A percentile compares a stretch with the other conserved stretches of the same genome.
These are phyloP conservation scores for Crossocerus cetratus DNA, from an alignment of 2,888 invertebrate genomes.

Conservation along the genomic window DNA sequence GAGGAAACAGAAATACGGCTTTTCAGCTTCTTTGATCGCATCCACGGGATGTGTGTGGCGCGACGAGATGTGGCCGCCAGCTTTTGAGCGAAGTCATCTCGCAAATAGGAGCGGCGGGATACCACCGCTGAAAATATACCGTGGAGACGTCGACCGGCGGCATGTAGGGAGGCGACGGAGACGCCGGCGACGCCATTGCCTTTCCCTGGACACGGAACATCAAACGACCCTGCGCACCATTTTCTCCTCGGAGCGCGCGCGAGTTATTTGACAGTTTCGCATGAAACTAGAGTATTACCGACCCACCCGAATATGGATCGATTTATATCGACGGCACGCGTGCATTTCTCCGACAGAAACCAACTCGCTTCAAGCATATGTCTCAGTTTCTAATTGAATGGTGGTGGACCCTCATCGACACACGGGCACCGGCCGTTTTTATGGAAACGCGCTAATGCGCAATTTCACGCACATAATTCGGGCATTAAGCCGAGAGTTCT, in stretches of 20 bases:
- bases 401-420: too few relatives aligned
- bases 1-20: slow-evolving; percentile 41
- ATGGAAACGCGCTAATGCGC: not conserved
- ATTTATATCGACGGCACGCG: too few relatives aligned
- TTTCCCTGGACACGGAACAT: slow-evolving; percentile 47
- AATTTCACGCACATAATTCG: slow-evolving; percentile 6
- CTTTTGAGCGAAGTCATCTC: slow-evolving; percentile 37
- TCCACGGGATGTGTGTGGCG: slow-evolving; percentile 42
- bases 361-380: too few relatives aligned
- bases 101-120: slow-evolving; percentile 44
- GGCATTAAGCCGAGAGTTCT: slow-evolving; percentile 17
- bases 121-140: slow-evolving; percentile 52
- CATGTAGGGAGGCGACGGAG: not conserved
- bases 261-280: slow-evolving; percentile 58
- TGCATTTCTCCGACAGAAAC: too few relatives aligned
- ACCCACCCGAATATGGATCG: slow-evolving; percentile 16
- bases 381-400: too few relatives aligned
- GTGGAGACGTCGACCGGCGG: slow-evolving; percentile 37
- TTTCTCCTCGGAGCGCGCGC: slow-evolving; percentile 21
- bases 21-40: slow-evolving; percentile 55
- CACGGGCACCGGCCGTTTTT: not conserved
- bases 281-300: slow-evolving; percentile 41
- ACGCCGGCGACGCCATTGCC: slow-evolving; percentile 30
- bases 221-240: slow-evolving; percentile 47
- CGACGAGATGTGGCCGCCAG: slow-evolving; percentile 21